phyloP scores from a whole-genome alignment of 2,113 vertebrate genomes.

The Myiozetetes cayanensis region DNA sequence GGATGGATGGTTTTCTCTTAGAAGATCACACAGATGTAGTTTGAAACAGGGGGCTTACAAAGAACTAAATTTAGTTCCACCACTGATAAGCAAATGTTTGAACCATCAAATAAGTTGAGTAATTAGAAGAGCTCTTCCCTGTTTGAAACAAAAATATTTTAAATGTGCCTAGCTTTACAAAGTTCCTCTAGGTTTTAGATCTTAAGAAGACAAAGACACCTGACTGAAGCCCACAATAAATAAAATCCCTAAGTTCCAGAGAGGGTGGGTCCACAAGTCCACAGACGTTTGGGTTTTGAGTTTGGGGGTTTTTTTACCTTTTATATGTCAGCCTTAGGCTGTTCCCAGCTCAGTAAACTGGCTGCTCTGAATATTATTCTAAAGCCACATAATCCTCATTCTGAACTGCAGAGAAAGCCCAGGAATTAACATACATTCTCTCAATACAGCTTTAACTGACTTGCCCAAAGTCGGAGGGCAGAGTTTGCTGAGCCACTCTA shows the following conservation, averaged over 20 bases:
- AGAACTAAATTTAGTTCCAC: neutral
- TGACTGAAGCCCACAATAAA: neutral
- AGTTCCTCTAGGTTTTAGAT: neutral
- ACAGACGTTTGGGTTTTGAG: neutral
- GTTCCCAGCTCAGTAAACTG: neutral
- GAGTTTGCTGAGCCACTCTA: neutral
- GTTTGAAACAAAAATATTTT: neutral
- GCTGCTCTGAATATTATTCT: neutral
- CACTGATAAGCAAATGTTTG: neutral
- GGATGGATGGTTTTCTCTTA: neutral
- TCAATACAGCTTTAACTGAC: neutral
- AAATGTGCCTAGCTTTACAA: neutral
- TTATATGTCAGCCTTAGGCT: neutral
- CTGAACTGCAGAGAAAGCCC: neutral
- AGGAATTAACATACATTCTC: neutral
- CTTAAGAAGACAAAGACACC: neutral
- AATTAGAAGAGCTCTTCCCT: neutral
- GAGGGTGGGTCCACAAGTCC: neutral
- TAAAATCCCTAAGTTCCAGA: neutral
- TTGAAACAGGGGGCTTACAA: neutral
- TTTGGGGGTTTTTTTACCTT: fast-evolving
- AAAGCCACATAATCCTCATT: slow-evolving; percentile 19
- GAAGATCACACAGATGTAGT: neutral
- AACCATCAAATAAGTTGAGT: neutral
- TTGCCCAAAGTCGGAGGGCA: neutral